Percentiles rank a stretch among this genome's conserved stretches.
Conservation (phyloP, 2,113 vertebrate genomes). For the Leptosomus discolor region DNA sequence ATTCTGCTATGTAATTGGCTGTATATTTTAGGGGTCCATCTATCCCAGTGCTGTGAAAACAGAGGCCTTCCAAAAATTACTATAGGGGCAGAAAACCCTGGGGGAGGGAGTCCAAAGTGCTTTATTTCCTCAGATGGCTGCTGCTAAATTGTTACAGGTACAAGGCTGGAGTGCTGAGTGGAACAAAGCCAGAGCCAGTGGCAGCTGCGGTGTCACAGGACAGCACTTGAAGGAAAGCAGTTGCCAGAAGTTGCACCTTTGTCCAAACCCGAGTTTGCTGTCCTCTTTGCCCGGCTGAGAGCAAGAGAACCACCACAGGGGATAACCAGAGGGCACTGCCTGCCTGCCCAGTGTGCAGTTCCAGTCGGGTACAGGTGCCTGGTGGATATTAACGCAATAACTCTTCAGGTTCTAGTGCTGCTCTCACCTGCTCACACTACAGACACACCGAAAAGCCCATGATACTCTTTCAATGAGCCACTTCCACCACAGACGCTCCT, state of each 20-base stretch:
- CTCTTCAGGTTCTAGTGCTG: background rate
- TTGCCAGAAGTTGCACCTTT: background rate
- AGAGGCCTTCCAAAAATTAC: background rate
- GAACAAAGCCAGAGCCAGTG: background rate
- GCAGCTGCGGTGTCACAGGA: background rate
- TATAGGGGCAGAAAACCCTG: background rate
- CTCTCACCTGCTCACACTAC: background rate
- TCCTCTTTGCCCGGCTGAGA: background rate
- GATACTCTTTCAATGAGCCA: background rate
- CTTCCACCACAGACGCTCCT: background rate
- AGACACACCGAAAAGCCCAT: background rate
- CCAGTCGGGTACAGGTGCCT: background rate
- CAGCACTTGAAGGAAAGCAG: background rate
- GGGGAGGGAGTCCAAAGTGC: background rate
- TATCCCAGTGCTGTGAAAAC: background rate
- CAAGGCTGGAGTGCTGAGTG: background rate
- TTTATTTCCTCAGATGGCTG: background rate
- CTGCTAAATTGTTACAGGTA: background rate
- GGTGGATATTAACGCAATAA: background rate
- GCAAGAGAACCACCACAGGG: background rate
- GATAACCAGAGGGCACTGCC: background rate
- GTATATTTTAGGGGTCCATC: background rate
- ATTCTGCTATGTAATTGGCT: slow-evolving; percentile 1
- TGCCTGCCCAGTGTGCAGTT: background rate
- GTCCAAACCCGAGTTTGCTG: background rate